Conservation (phyloP, 2,797 vertebrate genomes). For the Tamandua tetradactyla region DNA sequence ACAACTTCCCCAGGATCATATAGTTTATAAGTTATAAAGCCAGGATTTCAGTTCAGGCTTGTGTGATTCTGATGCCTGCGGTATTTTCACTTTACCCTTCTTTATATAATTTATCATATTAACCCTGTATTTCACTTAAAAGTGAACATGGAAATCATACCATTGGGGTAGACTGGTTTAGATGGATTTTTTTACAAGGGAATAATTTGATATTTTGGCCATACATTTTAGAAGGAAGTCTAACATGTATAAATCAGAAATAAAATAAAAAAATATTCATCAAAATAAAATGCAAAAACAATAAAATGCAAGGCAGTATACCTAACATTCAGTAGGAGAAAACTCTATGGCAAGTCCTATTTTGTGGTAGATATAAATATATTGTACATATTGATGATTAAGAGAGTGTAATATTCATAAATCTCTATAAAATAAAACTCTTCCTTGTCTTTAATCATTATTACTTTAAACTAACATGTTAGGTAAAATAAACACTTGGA, state of each 20-base stretch:
- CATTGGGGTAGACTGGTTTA: not conserved
- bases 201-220: constrained; percentile 25
- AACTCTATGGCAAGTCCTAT: not conserved
- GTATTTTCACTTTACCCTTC: not conserved
- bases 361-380: not conserved
- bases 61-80: not conserved
- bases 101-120: not conserved
- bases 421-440: not conserved
- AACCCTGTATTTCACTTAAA: not conserved
- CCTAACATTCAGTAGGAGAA: not conserved
- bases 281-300: not conserved
- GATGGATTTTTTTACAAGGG: not conserved
- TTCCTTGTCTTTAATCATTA: not conserved
- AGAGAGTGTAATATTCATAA: not conserved
- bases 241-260: not conserved
- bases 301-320: not conserved
- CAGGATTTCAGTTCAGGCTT: not conserved
- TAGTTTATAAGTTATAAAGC: not conserved
- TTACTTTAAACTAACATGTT: not conserved
- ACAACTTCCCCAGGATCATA: not conserved
- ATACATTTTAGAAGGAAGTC: not conserved
- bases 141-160: not conserved
- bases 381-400: not conserved
- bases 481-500: not conserved
- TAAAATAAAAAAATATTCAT: not conserved